phyloP scores from a whole-genome alignment of 2,888 invertebrate species.

The Nomada lathburiana region DNA sequence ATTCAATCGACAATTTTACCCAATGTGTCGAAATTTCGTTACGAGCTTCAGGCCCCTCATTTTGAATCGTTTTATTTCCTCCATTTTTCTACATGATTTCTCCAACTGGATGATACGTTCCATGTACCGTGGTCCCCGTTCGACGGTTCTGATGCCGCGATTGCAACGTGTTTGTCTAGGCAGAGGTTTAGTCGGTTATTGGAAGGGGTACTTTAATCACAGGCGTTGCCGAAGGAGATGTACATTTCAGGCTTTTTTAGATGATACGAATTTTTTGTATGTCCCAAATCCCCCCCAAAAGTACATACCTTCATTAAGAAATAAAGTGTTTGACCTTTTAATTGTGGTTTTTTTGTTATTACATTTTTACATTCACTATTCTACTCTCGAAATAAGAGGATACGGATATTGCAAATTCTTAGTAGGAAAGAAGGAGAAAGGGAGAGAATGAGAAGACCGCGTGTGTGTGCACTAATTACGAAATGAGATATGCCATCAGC shows the following conservation, averaged over 20 bases:
- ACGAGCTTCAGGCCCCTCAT: constrained; percentile 53
- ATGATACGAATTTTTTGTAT: constrained; percentile 71
- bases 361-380: constrained; percentile 54
- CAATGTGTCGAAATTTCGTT: constrained; percentile 28
- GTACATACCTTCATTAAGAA: constrained; percentile 67
- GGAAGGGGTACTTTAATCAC: constrained; percentile 93
- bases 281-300: constrained; percentile 60
- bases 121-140: constrained; percentile 43
- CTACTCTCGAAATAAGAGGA: background rate
- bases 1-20: constrained; percentile 50
- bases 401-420: background rate
- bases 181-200: constrained; percentile 92
- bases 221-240: constrained; percentile 89
- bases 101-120: constrained; percentile 61
- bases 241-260: constrained; percentile 65
- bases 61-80: constrained; percentile 55
- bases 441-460: constrained; percentile 38
- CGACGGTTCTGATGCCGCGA: constrained; percentile 84
- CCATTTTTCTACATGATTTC: constrained; percentile 51
- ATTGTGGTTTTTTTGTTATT: constrained; percentile 70
- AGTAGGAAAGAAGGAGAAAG: background rate
- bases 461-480: constrained; percentile 16
- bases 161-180: constrained; percentile 88
- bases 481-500: constrained; percentile 7
- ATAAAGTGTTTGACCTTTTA: constrained; percentile 73